Evolutionary conservation across 2,797 vertebrate species (phyloP), one percentile per base, ranked within the genome.

Genomic region (Chelmon rostratus): DNA sequence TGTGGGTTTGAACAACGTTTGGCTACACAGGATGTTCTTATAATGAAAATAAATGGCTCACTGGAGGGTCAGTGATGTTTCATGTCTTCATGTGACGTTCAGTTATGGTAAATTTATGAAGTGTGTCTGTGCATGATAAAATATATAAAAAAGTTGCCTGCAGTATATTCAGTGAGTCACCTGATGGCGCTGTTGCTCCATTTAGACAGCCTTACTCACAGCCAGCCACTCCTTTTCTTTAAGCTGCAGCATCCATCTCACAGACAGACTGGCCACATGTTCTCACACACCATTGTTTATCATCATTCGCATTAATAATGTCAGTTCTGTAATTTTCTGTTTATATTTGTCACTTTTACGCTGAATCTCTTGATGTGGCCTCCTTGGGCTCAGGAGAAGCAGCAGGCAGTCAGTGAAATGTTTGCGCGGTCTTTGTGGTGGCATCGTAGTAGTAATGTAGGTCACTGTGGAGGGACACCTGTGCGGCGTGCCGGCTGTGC

Each of bases 391-490:
- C 8, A 3, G 28, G 47, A 19, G 49, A 37, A 33, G 28, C 44
- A 9, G 28, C 58, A 35, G 37, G 3, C 31, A 9, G 35, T 35
- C n/a, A 12, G 0, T 53, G 7, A 64, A 13, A 56, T 31, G 10
- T 33, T 37, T 21, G 8, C 19, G 8, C 3, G 54, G 33, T 78
- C n/a, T 74, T 54, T 66, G 54, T 70, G 54, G 73, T 68, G 73
- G 70, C 38, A 47, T 83, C 77, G 70, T n/a, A n/a, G n/a, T n/a
- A n/a, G n/a, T 81, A 86, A 91, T 91, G 85, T 90, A 88, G 91
- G 91, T 91, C 92, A 89, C 13, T 0, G 80, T 64, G 72, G 18
- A 84, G 75, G 81, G 84, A 91, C 91, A 94, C 93, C 89, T 94
- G 91, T 89, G 52, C 70, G 23, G 58, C 38, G 2, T 33, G 61